Percentiles rank a stretch among this genome's conserved stretches.
Evolutionary conservation across 2,113 vertebrate species (phyloP).

Genomic region (Phrynosoma platyrhinos): DNA sequence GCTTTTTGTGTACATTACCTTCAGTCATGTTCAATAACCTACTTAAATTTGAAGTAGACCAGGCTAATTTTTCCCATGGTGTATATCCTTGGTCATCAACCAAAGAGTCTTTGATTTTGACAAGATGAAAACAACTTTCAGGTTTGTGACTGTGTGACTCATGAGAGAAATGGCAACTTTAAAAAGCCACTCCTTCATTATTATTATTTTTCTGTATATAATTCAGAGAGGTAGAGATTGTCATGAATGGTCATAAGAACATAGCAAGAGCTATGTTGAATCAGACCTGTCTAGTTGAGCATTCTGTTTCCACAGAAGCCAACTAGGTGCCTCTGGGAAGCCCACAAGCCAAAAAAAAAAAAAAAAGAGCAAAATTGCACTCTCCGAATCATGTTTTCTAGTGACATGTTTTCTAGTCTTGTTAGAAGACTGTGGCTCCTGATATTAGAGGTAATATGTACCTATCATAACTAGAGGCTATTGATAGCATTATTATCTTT

Average conservation of each 20-base stretch:
- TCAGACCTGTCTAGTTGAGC: neutral
- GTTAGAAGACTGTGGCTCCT: neutral
- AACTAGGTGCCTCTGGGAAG: neutral
- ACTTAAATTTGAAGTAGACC: constrained; percentile 12
- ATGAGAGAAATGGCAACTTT: neutral
- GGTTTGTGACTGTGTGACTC: neutral
- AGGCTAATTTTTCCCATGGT: constrained; percentile 4
- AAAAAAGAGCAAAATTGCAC: neutral
- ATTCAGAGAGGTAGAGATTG: neutral
- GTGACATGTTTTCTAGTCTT: too few species aligned
- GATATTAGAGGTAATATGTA: neutral
- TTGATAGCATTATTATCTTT: neutral
- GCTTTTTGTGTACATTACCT: constrained; percentile 7
- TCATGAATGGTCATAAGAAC: neutral
- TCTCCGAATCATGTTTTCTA: neutral
- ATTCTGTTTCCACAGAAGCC: neutral
- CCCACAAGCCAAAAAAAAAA: neutral
- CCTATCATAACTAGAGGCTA: neutral
- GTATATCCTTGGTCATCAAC: neutral
- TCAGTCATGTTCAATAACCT: constrained; percentile 37
- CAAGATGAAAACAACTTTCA: neutral
- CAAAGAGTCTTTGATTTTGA: neutral
- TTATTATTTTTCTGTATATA: neutral
- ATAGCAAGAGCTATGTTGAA: neutral
- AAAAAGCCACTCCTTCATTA: neutral